Conservation (phyloP, 2,797 vertebrate genomes). For the Lithobates pipiens region DNA sequence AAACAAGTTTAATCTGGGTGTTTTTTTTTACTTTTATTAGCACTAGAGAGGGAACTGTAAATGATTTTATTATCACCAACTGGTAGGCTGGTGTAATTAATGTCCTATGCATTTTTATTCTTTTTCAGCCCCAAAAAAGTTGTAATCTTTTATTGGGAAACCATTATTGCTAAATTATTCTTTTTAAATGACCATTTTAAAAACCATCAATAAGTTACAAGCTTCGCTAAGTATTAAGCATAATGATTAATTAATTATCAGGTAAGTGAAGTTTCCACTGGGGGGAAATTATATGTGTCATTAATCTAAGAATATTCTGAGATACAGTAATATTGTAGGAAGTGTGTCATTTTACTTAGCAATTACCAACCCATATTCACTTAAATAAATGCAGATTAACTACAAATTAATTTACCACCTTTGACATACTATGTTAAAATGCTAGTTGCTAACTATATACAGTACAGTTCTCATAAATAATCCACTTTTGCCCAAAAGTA, state of each 20-base stretch:
- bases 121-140: slow-evolving; percentile 8
- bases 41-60: slow-evolving; percentile 6
- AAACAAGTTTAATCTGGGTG: not conserved
- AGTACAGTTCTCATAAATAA: not conserved
- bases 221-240: not conserved
- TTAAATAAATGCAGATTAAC: slow-evolving; percentile 1
- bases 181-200: not conserved
- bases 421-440: not conserved
- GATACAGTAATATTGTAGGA: not conserved
- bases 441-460: not conserved
- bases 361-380: not conserved
- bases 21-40: slow-evolving; percentile 2
- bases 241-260: not conserved
- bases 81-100: slow-evolving; percentile 12
- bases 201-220: not conserved
- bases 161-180: not conserved
- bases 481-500: not conserved
- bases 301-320: not conserved
- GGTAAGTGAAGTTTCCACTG: not conserved
- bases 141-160: not conserved
- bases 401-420: not conserved
- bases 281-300: not conserved
- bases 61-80: slow-evolving; percentile 16
- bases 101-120: slow-evolving; percentile 8
- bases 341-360: not conserved